Evolutionary conservation across 1,140 invertebrate genomes (phyloP), one percentile per base, ranked within the genome.

Genomic region (Meloidogyne chitwoodi): DNA sequence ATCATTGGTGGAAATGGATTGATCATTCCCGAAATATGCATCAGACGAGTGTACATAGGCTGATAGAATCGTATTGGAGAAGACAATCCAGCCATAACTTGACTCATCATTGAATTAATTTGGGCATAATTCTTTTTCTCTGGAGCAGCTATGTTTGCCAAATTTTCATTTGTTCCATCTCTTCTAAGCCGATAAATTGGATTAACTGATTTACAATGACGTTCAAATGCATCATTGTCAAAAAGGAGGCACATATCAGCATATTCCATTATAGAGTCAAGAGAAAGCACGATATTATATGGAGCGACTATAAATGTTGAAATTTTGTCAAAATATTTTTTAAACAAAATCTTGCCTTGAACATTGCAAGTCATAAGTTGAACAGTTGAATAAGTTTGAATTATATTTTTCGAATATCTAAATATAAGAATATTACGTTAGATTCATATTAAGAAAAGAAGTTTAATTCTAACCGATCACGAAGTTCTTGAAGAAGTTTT

Each of bases 321-420:
- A n/a, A n/a, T 0, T 5, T n/a, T 4, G 19, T 56, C 95, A 24
- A 99, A 96, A 89, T 99, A 31, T 31, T 31, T 38, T n/a, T 8
- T 6, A 56, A 56, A 56, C 0, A 19, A 56, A 56, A n/a, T 4
- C 6, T 56, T 16, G n/a, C 48, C 48, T 96, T 88, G 94, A 94
- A 65, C 41, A 31, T 84, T 81, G 91, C 79, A 98, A 94, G 77
- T 65, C 77, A 69, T 66, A 24, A 89, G 98, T 0, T 96, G 96
- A 88, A 99, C 99, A 0, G 99, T 96, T 85, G 95, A 98, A 88
- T 99, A 99, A 0, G 96, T 98, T 89, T 99, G 93, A 24, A 98
- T 93, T 4, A 99, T 88, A 87, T 99, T 99, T 88, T 99, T 99
- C 1, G 95, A 95, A 89, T 95, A 99, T 80, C 89, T 90, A 69